Evolutionary conservation across 2,888 invertebrate species (phyloP).

Genomic region (Kuschelorhynchus macadamiae): DNA sequence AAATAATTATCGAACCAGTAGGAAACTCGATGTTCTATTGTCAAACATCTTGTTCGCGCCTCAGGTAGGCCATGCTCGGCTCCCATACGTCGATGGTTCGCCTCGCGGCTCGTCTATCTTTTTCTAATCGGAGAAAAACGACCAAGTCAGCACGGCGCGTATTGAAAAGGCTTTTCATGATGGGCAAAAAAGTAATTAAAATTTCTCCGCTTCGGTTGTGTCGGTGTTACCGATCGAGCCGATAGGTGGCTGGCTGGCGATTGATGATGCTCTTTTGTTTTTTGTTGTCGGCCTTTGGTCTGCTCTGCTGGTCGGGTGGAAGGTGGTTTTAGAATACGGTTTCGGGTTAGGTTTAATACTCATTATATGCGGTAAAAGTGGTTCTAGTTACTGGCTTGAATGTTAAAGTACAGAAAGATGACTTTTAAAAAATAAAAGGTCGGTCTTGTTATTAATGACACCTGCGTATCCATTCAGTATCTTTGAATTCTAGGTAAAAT

Average conservation of each 20-base stretch:
- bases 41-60: conserved; percentile 58
- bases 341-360: no score
- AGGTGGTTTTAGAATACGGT: conserved; percentile 14
- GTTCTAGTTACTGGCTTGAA: no score
- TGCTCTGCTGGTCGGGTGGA: background rate
- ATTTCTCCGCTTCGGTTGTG: conserved; percentile 44
- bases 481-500: no score
- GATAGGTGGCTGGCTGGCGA: conserved; percentile 38
- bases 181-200: conserved; percentile 48
- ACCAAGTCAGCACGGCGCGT: conserved; percentile 1
- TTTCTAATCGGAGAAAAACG: background rate
- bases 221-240: conserved; percentile 46
- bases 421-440: no score
- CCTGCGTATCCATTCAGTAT: no score
- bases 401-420: no score
- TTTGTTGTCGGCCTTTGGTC: conserved; percentile 23
- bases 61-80: conserved; percentile 55
- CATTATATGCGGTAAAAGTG: no score
- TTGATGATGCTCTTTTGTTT: conserved; percentile 30
- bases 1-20: conserved; percentile 58
- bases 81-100: conserved; percentile 30
- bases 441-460: no score
- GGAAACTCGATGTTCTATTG: conserved; percentile 59
- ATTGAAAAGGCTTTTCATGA: conserved; percentile 31
- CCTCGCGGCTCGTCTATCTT: background rate